Evolutionary conservation across 2,113 vertebrate species (phyloP), one percentile per base, ranked within the genome.

Genomic region (Rallus limicola): DNA sequence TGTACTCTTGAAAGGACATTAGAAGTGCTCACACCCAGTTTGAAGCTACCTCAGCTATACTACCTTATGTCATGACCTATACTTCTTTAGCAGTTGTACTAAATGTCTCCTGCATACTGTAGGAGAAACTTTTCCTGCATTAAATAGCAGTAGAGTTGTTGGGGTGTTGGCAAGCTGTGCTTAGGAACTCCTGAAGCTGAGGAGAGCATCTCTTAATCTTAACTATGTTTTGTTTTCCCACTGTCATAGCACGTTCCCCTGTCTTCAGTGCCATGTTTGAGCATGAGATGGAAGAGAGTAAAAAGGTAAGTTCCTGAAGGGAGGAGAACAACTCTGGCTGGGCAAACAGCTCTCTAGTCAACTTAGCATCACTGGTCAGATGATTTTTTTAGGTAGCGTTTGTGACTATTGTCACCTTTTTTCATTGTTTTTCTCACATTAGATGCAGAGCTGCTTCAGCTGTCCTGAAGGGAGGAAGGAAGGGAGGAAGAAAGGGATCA

Each of bases 231-330:
- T 68, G 2, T 68, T 58, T 62, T 67, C 52, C 48, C 33, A 4
- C 52, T 55, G 26, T 80, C 58, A 0, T 96, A 99, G 99, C 99
- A 2, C 98, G 98, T 34, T 99, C 99, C 36, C 99, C 98, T 0
- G 98, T 99, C 77, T 99, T 99, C 98, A 99, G 98, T 53, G 99
- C 98, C 96, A 99, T 99, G 99, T 99, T 99, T 96, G 98, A 99
- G 97, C 99, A 99, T 31, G 98, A 99, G 97, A 99, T 99, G 99
- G 98, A 99, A 84, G 99, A 99, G 94, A 99, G 99, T 89, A 98
- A 99, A 96, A 99, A 99, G 98, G 99, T 99, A 96, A 97, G 98
- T 53, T 68, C 44, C n/a, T 13, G 13, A 17, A n/a, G 63, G 60
- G 67, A 25, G 52, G 15, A 64, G 1, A 16, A 23, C 55, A 64